Base-by-base conservation (phyloP, 2,113 vertebrate species). In the Tyrannus savana region DNA sequence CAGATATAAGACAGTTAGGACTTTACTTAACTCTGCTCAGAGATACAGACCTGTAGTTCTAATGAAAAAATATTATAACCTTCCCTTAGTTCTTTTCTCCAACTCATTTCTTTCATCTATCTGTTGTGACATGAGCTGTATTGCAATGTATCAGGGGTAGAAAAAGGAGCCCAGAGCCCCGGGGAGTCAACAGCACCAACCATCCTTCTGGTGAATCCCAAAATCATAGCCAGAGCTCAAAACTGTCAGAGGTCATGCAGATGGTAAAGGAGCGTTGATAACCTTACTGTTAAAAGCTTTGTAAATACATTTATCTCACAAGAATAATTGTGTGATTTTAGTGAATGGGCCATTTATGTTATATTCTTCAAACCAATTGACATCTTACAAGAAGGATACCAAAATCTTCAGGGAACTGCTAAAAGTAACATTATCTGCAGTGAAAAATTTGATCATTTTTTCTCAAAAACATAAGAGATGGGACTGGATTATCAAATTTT, bases 111-210 rank as follows among this genome's bases (percentile, higher is more conserved):
- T 30, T 77, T 74, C 9, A 3, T 77, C 2, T 7, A 1, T n/a
- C 33, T 58, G 9, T 19, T 67, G 27, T 39, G 25, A 31, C 55
- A 27, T 21, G 41, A 81, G 17, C 8, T 64, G 18, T 46, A 60
- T 6, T 1, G 0, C 17, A 37, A 15, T 1, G 3, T 12, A 39
- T 19, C 14, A 31, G 14, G 14, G 19, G 28, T 11, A 89, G 60
- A 21, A 87, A 72, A 82, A 55, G 28, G 17, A 86, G 2, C 14
- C 19, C 10, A 31, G 4, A 67, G 7, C 3, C 7, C 2, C 22
- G 9, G 7, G 24, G 39, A 75, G 6, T 30, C 23, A 74, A 52
- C 14, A 72, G 10, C 17, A 58, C 58, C 30, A 67, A 7, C 15
- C 11, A n/a, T 14, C 14, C 11, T 25, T 67, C 23, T 73, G 28